These are phyloP conservation scores for Drosophila dunni DNA, from an alignment of 1,140 invertebrate species.

Conservation along the genomic window DNA sequence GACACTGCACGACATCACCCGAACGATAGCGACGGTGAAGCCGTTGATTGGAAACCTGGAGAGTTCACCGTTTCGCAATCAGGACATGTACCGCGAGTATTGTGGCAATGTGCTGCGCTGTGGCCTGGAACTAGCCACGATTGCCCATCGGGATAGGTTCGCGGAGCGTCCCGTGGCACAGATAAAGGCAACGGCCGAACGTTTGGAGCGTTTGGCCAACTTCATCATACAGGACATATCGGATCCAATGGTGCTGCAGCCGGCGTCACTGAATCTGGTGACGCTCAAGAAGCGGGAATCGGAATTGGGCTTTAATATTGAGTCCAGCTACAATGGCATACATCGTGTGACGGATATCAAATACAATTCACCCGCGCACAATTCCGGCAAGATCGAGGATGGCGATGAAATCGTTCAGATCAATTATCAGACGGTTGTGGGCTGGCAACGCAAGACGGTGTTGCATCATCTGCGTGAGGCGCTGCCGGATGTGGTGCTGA, in stretches of 20 bases:
- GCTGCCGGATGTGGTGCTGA: conserved; percentile 91
- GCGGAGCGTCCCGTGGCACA: conserved; percentile 90
- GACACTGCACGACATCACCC: conserved; percentile 92
- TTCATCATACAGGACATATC: conserved; percentile 94
- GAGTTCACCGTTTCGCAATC: conserved; percentile 86
- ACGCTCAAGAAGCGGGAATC: conserved; percentile 93
- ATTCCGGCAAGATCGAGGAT: conserved; percentile 95
- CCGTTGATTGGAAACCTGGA: conserved; percentile 95
- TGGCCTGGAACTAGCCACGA: conserved; percentile 93
- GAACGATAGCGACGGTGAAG: conserved; percentile 93
- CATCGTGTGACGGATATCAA: conserved; percentile 93
- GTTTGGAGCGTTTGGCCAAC: conserved; percentile 92
- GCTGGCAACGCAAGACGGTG: conserved; percentile 94
- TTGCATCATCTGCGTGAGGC: conserved; percentile 91
- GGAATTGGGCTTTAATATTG: conserved; percentile 93
- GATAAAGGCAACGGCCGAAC: conserved; percentile 89
- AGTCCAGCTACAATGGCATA: conserved; percentile 93
- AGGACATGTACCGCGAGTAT: conserved; percentile 79
- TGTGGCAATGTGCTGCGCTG: conserved; percentile 89
- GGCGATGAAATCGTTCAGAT: conserved; percentile 97
- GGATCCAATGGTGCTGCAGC: conserved; percentile 95
- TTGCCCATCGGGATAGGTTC: conserved; percentile 94
- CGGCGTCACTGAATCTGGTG: conserved; percentile 93
- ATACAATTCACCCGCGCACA: conserved; percentile 92
- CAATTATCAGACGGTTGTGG: conserved; percentile 96